These are phyloP conservation scores for Drosophila murphyi DNA, from an alignment of 1,140 invertebrate species.

Conservation along the genomic window DNA sequence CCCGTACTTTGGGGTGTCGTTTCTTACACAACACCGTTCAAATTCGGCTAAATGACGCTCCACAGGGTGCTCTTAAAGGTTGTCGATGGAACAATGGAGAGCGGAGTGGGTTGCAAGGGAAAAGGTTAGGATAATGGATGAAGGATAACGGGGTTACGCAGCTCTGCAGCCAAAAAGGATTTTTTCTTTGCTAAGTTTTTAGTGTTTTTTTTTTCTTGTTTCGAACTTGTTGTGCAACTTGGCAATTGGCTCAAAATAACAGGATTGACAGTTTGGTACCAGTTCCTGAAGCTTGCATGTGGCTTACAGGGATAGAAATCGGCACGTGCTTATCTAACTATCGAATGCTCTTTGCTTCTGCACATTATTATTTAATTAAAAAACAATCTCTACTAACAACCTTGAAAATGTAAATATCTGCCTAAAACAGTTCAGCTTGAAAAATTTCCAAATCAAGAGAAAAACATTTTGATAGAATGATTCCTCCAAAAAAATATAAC, in stretches of 20 bases:
- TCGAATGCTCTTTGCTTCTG: background rate
- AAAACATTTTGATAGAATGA: no score
- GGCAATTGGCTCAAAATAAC: constrained; percentile 30
- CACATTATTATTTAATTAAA: no score
- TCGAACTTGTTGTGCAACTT: constrained; percentile 10
- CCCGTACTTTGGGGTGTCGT: constrained; percentile 75
- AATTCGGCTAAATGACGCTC: constrained; percentile 71
- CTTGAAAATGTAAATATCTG: no score
- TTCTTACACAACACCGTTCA: constrained; percentile 58
- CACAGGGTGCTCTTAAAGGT: constrained; percentile 37
- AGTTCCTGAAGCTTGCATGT: constrained; percentile 3
- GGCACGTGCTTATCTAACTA: constrained; percentile 28
- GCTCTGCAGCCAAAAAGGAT: constrained; percentile 44
- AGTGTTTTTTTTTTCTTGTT: background rate
- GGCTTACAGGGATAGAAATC: background rate
- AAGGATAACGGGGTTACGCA: constrained; percentile 17
- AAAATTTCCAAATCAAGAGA: no score
- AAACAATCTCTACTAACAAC: no score
- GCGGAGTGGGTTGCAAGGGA: background rate
- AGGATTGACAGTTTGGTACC: constrained; percentile 8
- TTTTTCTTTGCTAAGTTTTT: constrained; percentile 30
- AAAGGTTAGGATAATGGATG: constrained; percentile 5
- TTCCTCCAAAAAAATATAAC: no score
- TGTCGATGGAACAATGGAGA: background rate
- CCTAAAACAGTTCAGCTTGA: no score